A percentile compares a stretch with the other conserved stretches of the same genome.
phyloP scores from a whole-genome alignment of 2,113 vertebrate genomes.

The Alosa alosa region DNA sequence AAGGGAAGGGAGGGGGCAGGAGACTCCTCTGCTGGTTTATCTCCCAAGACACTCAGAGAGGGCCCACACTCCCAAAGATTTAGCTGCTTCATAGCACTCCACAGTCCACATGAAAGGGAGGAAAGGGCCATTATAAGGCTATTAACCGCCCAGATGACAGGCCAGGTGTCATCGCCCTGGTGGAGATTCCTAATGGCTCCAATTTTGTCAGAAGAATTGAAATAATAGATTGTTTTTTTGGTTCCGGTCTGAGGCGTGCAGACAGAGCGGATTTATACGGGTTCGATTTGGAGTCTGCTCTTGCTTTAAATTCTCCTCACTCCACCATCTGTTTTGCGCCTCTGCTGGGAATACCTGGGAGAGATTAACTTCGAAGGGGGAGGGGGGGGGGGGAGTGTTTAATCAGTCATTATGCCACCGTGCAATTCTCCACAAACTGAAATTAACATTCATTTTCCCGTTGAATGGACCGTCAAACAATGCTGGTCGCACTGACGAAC shows the following conservation, averaged over 20 bases:
- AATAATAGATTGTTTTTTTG: conserved; percentile 38
- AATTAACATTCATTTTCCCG: conserved; percentile 73
- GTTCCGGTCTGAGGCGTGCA: background rate
- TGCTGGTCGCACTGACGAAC: conserved; percentile 33
- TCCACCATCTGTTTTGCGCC: conserved; percentile 62
- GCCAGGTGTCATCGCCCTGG: conserved; percentile 51
- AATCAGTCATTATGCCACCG: conserved; percentile 72
- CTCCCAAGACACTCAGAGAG: conserved; percentile 37
- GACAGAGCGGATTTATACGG: conserved; percentile 49
- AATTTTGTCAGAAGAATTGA: conserved; percentile 54
- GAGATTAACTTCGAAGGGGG: conserved; percentile 62
- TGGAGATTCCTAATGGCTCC: conserved; percentile 60
- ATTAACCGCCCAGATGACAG: conserved; percentile 60
- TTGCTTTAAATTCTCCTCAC: conserved; percentile 44
- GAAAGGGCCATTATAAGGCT: conserved; percentile 51
- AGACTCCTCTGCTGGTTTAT: conserved; percentile 32
- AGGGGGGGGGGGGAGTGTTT: conserved; percentile 46
- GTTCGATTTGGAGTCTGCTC: conserved; percentile 46
- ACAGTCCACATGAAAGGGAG: background rate
- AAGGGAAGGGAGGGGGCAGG: background rate
- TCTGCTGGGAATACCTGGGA: conserved; percentile 69
- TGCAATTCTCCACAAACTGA: conserved; percentile 64
- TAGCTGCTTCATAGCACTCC: conserved; percentile 46
- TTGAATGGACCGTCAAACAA: conserved; percentile 67
- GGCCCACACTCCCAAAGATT: conserved; percentile 45